Evolutionary conservation across 2,797 vertebrate genomes (phyloP).

Genomic region (Spatula clypeata): DNA sequence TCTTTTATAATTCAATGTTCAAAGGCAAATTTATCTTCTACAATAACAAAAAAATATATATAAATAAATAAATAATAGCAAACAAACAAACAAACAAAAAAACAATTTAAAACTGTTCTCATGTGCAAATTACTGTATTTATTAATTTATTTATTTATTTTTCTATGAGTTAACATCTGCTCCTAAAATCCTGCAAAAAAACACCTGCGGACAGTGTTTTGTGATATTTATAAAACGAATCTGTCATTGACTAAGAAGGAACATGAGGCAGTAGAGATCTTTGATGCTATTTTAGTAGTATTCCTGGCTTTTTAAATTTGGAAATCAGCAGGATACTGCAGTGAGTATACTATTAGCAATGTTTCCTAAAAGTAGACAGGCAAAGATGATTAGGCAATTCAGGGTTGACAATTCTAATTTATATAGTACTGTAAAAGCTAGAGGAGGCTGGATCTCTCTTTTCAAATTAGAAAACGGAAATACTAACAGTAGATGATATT

Average conservation of each 20-base stretch:
- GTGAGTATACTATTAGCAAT: neutral
- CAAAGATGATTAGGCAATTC: constrained; percentile 28
- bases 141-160: neutral
- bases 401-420: neutral
- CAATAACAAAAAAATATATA: neutral
- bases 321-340: constrained; percentile 16
- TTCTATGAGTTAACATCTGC: neutral
- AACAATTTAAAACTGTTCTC: neutral
- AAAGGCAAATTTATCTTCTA: neutral
- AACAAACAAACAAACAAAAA: neutral
- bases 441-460: neutral
- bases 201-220: constrained; percentile 17
- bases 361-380: neutral
- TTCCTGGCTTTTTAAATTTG: constrained; percentile 34
- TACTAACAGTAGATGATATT: neutral
- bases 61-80: neutral
- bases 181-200: neutral
- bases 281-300: neutral
- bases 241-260: neutral
- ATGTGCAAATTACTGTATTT: fast-evolving
- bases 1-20: neutral
- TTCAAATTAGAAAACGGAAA: constrained; percentile 7
- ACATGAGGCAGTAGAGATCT: neutral
- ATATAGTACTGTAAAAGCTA: neutral
- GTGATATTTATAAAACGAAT: constrained; percentile 30